Base-by-base conservation (phyloP, 2,797 vertebrate species). In the Lemur catta region DNA sequence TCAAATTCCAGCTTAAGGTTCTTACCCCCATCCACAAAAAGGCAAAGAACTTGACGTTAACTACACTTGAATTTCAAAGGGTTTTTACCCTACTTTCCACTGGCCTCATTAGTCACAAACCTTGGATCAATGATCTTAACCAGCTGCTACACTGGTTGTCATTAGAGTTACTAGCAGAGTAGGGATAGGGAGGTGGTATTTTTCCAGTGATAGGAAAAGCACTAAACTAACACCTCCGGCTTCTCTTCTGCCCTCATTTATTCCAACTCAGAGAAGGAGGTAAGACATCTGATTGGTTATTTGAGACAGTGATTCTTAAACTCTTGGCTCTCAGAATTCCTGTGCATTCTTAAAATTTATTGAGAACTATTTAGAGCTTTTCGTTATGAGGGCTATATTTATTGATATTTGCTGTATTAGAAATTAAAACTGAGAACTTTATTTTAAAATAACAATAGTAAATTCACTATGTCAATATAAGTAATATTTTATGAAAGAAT, bases 401-500 rank as follows among this genome's bases (percentile, higher is more conserved):
- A 91, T 4, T 50, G 41, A 88, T 57, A 26, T 63, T 91, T 84
- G 41, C 84, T 84, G 28, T 38, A 88, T 94, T 84, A 14, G 4
- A 89, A 95, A 81, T 91, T 84, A 91, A 96, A 84, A 79, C 76
- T 41, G 33, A 86, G 48, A 84, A 86, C 22, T 75, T 82, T 13
- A 84, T 84, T 93, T 86, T 90, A 55, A 92, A 90, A 38, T 48
- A 55, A 63, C 50, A 96, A 69, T 78, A 80, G 69, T 69, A 89
- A 81, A 93, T 69, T 84, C 12, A 41, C 30, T 67, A 20, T 59
- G 24, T 43, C 76, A 89, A 81, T 46, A 78, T 92, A 85, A 71
- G 78, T 74, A 93, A 78, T 10, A 91, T 46, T 92, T 90, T 84
- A 69, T 84, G 82, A 80, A 94, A 94, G 48, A 74, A 78, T 88